Conservation (phyloP, 1,140 invertebrate species). For the Goniozus legneri region DNA sequence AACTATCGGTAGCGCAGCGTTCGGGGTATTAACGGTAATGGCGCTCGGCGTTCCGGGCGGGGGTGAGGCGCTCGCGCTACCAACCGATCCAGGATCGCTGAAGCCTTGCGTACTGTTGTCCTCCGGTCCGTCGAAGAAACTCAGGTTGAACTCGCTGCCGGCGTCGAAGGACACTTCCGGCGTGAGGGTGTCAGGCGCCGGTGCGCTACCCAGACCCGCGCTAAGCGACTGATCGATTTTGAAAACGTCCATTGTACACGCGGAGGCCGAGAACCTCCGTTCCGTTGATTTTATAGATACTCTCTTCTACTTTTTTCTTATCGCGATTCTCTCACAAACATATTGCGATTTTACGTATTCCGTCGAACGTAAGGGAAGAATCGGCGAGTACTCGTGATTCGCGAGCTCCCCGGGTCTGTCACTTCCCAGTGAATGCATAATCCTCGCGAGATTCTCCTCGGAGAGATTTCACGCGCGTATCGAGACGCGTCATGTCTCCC, state of each 20-base stretch:
- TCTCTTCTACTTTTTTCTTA: not conserved
- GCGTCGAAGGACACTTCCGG: slow-evolving; percentile 71
- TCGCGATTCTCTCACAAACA: too few species aligned
- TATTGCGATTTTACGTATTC: too few species aligned
- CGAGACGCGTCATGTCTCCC: not conserved
- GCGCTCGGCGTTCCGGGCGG: slow-evolving; percentile 50
- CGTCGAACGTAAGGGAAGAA: too few species aligned
- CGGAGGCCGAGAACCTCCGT: slow-evolving; percentile 8
- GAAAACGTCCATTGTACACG: slow-evolving; percentile 60
- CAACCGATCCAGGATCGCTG: slow-evolving; percentile 66
- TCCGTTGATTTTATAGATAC: slow-evolving; percentile 1
- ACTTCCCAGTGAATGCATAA: too few species aligned
- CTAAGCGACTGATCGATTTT: slow-evolving; percentile 63
- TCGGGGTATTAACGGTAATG: slow-evolving; percentile 37
- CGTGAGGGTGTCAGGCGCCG: slow-evolving; percentile 60
- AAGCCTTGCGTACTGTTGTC: slow-evolving; percentile 62
- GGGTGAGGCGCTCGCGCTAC: slow-evolving; percentile 59
- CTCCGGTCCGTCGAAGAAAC: slow-evolving; percentile 70
- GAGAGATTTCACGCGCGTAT: slow-evolving; percentile 7
- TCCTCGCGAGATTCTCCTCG: slow-evolving; percentile 10
- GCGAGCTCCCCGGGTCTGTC: too few species aligned
- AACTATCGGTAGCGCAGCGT: slow-evolving; percentile 42
- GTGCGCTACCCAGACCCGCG: slow-evolving; percentile 57
- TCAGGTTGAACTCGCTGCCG: slow-evolving; percentile 72
- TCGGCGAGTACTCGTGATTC: too few species aligned